Base-by-base conservation (phyloP, 2,888 invertebrate species). In the Pediacus dermestoides region DNA sequence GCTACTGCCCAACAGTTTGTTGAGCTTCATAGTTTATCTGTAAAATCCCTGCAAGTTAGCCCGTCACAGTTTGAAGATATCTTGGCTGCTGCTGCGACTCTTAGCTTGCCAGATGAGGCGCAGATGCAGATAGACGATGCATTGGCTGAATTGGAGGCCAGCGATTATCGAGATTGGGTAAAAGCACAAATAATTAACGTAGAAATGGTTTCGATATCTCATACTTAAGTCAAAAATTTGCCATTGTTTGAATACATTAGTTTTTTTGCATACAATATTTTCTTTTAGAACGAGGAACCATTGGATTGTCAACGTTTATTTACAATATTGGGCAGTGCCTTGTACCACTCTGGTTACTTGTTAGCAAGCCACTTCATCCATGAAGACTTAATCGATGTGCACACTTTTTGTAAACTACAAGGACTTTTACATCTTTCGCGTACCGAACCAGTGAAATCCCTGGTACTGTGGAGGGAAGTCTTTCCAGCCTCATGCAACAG, bases 81-180 rank as follows among this genome's bases (percentile, higher is more conserved):
- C 13, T 66, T 87, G 41, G 72, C 74, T n/a, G 79, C 78, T n/a
- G 80, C 81, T 1, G 78, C 79, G 53, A 72, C 73, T 36, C 70
- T 88, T 8, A 74, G 78, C 6, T 63, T 89, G 44, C 86, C 88
- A 0, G 76, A 83, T 57, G 88, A 88, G 61, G 85, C 85, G 0
- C 81, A 82, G 55, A 75, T 87, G 50, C 84, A 88, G 66, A 79
- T 92, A 34, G 89, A 90, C 64, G 89, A 91, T 68, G 88, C 89
- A 16, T 73, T 93, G 27, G 87, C 85, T 55, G 91, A 92, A 70
- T 77, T 91, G 67, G 91, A 92, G 71, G 87, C 92, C 8, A 88
- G 88, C 70, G 92, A 93, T 72, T 91, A 90, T 67, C 77, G 87
- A 54, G 89, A 89, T 71, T 87, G 88, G 87, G 85, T 85, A 66